phyloP scores from a whole-genome alignment of 2,113 vertebrate species.

The Calyptommatus sinebrachiatus region DNA sequence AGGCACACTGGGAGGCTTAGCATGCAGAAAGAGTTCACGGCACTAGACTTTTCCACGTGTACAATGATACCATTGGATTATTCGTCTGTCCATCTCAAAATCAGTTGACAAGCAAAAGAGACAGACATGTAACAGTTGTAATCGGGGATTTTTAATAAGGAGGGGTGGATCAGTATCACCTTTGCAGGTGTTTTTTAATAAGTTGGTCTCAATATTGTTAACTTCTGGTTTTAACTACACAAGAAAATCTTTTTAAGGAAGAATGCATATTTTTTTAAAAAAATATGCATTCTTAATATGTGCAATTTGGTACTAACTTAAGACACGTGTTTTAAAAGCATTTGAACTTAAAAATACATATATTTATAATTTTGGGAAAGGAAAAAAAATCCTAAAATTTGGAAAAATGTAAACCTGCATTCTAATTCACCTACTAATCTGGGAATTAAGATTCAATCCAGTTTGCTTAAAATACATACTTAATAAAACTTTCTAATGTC shows the following conservation, averaged over 20 bases:
- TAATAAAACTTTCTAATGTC: neutral
- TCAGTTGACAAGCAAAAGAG: neutral
- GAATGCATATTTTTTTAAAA: too few species aligned
- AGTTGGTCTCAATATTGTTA: neutral
- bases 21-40: neutral
- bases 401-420: neutral
- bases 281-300: neutral
- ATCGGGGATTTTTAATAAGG: too few species aligned
- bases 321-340: neutral
- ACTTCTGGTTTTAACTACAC: neutral
- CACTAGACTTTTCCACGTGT: neutral
- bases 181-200: neutral
- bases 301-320: neutral
- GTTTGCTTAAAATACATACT: neutral
- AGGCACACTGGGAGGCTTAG: neutral
- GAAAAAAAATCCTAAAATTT: neutral
- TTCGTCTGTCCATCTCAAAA: neutral
- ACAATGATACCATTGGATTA: too few species aligned
- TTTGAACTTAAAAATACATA: neutral
- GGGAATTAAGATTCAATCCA: neutral
- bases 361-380: neutral
- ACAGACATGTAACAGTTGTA: neutral
- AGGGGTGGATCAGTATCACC: neutral
- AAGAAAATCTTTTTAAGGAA: neutral
- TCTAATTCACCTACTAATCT: neutral